phyloP scores from a whole-genome alignment of 2,113 vertebrate species.

The Casuarius casuarius region DNA sequence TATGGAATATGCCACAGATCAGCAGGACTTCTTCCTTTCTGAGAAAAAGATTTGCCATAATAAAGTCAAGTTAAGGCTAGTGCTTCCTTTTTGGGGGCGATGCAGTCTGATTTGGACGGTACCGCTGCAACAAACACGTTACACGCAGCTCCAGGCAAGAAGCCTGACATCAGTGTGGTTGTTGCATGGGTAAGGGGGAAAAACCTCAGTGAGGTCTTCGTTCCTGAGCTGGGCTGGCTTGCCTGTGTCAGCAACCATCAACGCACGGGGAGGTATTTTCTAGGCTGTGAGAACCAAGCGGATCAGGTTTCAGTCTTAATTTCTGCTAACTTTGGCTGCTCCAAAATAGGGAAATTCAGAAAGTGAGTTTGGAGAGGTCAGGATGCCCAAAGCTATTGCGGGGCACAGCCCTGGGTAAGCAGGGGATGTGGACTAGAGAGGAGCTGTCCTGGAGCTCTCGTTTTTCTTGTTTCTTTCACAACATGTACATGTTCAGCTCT shows the following conservation, averaged over 20 bases:
- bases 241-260: background rate
- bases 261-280: background rate
- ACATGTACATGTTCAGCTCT: background rate
- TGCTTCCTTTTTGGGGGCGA: background rate
- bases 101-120: background rate
- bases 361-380: background rate
- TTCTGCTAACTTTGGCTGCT: background rate
- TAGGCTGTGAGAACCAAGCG: background rate
- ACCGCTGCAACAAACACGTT: background rate
- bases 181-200: background rate
- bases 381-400: background rate
- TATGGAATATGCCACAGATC: background rate
- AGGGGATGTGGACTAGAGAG: background rate
- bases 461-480: background rate
- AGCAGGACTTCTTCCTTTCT: background rate
- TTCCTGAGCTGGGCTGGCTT: background rate
- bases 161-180: background rate
- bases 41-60: background rate
- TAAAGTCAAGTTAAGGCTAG: background rate
- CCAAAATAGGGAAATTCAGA: background rate
- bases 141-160: background rate
- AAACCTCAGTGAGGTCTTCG: background rate
- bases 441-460: background rate
- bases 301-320: background rate
- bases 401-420: background rate